phyloP scores from a whole-genome alignment of 2,113 vertebrate species.

The Echinops telfairi region DNA sequence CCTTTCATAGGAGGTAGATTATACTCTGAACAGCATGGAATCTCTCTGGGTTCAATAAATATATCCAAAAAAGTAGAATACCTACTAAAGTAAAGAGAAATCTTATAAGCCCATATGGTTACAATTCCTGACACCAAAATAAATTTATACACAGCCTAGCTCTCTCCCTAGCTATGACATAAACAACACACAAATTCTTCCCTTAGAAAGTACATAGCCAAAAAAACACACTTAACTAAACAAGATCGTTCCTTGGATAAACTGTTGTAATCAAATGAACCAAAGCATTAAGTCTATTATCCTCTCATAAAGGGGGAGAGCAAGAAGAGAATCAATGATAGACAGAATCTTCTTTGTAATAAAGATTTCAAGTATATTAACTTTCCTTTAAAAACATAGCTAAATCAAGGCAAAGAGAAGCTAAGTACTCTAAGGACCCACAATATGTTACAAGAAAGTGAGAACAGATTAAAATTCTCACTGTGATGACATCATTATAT shows the following conservation, averaged over 20 bases:
- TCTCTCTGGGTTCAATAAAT: constrained; percentile 46
- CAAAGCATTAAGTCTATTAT: constrained; percentile 33
- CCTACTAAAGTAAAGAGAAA: constrained; percentile 45
- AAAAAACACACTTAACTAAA: constrained; percentile 51
- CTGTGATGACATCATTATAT: not conserved
- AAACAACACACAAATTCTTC: constrained; percentile 69
- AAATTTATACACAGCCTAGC: constrained; percentile 54
- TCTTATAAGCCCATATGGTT: constrained; percentile 31
- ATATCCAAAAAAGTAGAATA: constrained; percentile 58
- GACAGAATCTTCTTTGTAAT: constrained; percentile 16
- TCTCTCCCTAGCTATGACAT: constrained; percentile 51
- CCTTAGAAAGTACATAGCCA: not conserved
- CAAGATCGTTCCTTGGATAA: constrained; percentile 29
- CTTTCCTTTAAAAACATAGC: constrained; percentile 45
- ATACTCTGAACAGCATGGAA: not conserved
- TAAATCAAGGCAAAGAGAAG: constrained; percentile 42
- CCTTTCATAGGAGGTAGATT: constrained; percentile 40
- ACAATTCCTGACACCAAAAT: constrained; percentile 65
- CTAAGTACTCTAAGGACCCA: constrained; percentile 5
- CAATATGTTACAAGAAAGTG: not conserved
- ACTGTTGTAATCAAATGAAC: constrained; percentile 41
- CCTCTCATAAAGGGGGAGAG: not conserved
- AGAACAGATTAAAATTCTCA: constrained; percentile 34
- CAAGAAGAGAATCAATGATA: constrained; percentile 9
- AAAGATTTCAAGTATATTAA: constrained; percentile 44